Evolutionary conservation across 2,797 vertebrate genomes (phyloP), one percentile per base, ranked within the genome.

Genomic region (Amphiprion clarkii): DNA sequence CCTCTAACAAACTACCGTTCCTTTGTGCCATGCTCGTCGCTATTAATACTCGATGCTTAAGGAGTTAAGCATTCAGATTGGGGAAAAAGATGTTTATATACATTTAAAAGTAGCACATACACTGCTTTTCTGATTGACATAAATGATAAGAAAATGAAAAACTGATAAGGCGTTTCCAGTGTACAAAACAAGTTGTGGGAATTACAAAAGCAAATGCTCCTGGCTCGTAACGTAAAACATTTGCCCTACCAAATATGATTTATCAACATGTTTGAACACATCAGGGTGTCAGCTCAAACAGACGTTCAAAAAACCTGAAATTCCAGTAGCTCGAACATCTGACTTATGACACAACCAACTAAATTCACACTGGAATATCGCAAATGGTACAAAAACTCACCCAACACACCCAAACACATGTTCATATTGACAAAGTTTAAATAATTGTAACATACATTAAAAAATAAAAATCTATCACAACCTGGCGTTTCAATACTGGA

Each of bases 191-290:
- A 59, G 71, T 25, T 78, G 61, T 71, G 72, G 69, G 63, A 86
- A 72, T 57, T 14, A 49, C 23, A 33, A 72, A 53, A 64, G 74
- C 48, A 25, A 76, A 70, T 44, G 48, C 44, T 78, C 67, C 52
- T 67, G 74, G 58, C 77, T 79, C 40, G 57, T 12, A 75, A 61
- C 14, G 36, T 6, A 25, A 67, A 71, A 74, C 42, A 74, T 62
- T 74, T 60, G 52, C 73, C 44, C 58, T 67, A 68, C 59, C 21
- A 53, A 78, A 83, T 88, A 71, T 67, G 78, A 88, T 81, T 88
- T 83, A 57, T 73, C 17, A 71, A 85, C 93, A 74, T 87, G 93
- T 92, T 92, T 48, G 76, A 87, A 93, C 94, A 94, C 54, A 88
- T 77, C 61, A 68, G 60, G 76, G 77, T 86, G 79, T 86, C 76